phyloP scores from a whole-genome alignment of 1,140 invertebrate species.

The Cyrtorhinus lividipennis region DNA sequence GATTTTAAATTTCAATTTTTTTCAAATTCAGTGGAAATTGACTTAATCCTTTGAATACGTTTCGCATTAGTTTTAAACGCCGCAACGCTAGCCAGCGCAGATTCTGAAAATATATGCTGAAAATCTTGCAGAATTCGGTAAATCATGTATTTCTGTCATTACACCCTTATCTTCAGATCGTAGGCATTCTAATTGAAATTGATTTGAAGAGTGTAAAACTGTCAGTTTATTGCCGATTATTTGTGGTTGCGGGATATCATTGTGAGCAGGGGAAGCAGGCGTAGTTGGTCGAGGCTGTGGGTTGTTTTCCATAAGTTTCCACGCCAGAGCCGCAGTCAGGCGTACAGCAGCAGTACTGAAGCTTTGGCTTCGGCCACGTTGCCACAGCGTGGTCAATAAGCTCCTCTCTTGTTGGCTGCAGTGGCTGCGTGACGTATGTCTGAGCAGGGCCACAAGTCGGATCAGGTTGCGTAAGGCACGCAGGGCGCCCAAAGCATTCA shows the following conservation, averaged over 20 bases:
- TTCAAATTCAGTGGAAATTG: too few relatives aligned
- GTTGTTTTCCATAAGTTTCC: not conserved
- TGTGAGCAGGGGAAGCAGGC: not conserved
- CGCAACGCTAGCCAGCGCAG: too few relatives aligned
- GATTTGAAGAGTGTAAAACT: too few relatives aligned
- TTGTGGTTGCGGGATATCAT: not conserved
- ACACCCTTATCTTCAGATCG: too few relatives aligned
- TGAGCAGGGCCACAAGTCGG: conserved; percentile 12
- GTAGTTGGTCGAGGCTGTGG: not conserved
- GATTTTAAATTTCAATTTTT: too few relatives aligned
- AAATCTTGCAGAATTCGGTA: too few relatives aligned
- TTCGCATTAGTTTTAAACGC: too few relatives aligned
- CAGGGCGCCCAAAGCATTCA: not conserved
- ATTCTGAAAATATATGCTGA: too few relatives aligned
- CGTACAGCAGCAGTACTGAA: conserved; percentile 14
- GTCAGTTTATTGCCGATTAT: too few relatives aligned
- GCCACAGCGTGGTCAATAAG: conserved; percentile 1
- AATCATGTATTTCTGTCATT: too few relatives aligned
- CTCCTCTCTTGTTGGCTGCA: not conserved
- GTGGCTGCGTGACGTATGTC: not conserved
- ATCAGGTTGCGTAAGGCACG: conserved; percentile 5
- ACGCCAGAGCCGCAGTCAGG: not conserved
- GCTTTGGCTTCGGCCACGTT: not conserved
- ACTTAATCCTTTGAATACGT: too few relatives aligned
- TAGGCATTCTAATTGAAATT: not conserved